A percentile compares a stretch with the other conserved stretches of the same genome.
phyloP scores from a whole-genome alignment of 2,888 invertebrate genomes.

The Platycheirus albimanus region DNA sequence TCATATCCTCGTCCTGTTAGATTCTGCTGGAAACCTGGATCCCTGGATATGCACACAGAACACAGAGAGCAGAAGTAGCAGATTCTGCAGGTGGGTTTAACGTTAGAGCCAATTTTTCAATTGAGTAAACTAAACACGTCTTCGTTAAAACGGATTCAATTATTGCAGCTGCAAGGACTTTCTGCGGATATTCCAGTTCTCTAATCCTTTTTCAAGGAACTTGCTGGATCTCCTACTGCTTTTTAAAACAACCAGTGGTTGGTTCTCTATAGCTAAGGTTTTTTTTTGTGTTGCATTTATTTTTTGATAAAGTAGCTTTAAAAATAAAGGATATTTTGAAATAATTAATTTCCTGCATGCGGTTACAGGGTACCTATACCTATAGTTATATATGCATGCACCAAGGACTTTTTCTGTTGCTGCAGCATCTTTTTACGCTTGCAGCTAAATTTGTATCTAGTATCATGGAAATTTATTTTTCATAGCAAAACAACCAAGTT shows the following conservation, averaged over 20 bases:
- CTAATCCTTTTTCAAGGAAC: not conserved
- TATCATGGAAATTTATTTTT: slow-evolving; percentile 59
- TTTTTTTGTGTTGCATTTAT: not conserved
- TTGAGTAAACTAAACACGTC: slow-evolving; percentile 59
- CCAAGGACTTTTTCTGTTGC: slow-evolving; percentile 1
- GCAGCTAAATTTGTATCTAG: slow-evolving; percentile 58
- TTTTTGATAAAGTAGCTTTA: not conserved
- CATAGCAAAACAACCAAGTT: slow-evolving; percentile 17
- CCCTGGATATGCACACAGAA: no score
- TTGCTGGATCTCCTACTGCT: not conserved
- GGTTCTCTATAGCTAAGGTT: not conserved
- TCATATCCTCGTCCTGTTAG: slow-evolving; percentile 38
- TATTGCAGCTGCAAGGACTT: slow-evolving; percentile 51
- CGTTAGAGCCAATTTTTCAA: slow-evolving; percentile 59
- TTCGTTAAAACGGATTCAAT: slow-evolving; percentile 61
- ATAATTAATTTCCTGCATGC: slow-evolving; percentile 67
- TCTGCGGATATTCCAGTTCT: slow-evolving; percentile 20
- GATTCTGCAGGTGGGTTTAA: slow-evolving; percentile 65
- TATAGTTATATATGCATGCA: slow-evolving; percentile 7
- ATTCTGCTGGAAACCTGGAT: not conserved
- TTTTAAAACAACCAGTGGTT: not conserved
- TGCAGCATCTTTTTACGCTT: not conserved
- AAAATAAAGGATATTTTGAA: slow-evolving; percentile 43
- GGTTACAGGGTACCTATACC: no score
- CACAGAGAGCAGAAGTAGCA: not conserved